Evolutionary conservation across 2,113 vertebrate species (phyloP).

Genomic region (Xerus inauris): DNA sequence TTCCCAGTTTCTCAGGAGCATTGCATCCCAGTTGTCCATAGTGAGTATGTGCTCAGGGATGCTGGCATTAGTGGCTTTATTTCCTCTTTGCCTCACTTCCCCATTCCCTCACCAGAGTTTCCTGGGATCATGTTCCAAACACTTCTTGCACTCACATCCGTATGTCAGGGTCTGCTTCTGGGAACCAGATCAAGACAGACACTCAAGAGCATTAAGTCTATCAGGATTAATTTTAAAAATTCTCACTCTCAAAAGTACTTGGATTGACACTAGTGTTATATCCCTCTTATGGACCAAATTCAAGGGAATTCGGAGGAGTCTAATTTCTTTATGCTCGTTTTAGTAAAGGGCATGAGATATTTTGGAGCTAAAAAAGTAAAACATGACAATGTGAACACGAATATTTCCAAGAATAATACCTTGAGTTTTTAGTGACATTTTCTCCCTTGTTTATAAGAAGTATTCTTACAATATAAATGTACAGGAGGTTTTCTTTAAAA

Average conservation of each 20-base stretch:
- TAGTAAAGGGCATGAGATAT: slow-evolving; percentile 67
- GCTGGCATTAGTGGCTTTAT: neutral
- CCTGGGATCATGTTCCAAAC: neutral
- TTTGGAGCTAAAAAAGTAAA: slow-evolving; percentile 33
- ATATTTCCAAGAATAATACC: slow-evolving; percentile 76
- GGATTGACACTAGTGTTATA: neutral
- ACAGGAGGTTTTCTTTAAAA: slow-evolving; percentile 79
- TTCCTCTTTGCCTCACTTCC: neutral
- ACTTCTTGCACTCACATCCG: neutral
- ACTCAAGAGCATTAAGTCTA: neutral
- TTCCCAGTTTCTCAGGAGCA: neutral
- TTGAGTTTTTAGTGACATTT: slow-evolving; percentile 80
- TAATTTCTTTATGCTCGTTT: slow-evolving; percentile 20
- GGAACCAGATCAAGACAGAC: slow-evolving; percentile 3
- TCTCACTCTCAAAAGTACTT: neutral
- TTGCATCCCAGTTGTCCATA: neutral
- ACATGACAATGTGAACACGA: slow-evolving; percentile 51
- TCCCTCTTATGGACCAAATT: neutral
- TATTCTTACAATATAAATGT: slow-evolving; percentile 75
- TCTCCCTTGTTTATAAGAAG: slow-evolving; percentile 78
- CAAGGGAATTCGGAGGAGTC: slow-evolving; percentile 18
- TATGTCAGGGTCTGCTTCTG: slow-evolving; percentile 32
- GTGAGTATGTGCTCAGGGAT: neutral
- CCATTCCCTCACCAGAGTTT: neutral
- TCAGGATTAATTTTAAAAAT: slow-evolving; percentile 2